Evolutionary conservation across 2,888 invertebrate genomes (phyloP).

Genomic region (Allygus modestus): DNA sequence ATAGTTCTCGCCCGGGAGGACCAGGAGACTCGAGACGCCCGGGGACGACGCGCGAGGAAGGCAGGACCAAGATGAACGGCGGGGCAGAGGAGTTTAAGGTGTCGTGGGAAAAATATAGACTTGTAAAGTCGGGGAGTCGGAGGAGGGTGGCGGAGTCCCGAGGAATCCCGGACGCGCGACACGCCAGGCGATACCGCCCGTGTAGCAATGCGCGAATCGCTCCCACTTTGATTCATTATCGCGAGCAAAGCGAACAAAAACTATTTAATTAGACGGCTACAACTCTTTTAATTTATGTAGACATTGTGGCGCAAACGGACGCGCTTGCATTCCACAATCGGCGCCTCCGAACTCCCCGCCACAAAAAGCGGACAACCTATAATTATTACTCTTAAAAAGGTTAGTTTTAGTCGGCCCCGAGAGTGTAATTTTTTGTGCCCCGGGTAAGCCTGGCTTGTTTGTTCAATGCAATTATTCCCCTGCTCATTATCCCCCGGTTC

Average conservation of each 20-base stretch:
- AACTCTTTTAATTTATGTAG: slow-evolving; percentile 54
- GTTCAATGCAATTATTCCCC: slow-evolving; percentile 55
- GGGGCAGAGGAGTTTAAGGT: slow-evolving; percentile 16
- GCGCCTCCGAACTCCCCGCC: slow-evolving; percentile 48
- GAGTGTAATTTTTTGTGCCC: slow-evolving; percentile 57
- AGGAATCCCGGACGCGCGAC: neutral
- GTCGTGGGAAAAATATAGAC: slow-evolving; percentile 32
- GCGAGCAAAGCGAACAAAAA: slow-evolving; percentile 42
- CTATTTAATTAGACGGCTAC: slow-evolving; percentile 52
- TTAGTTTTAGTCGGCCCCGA: slow-evolving; percentile 50
- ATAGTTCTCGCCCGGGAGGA: neutral
- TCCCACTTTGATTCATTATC: slow-evolving; percentile 16
- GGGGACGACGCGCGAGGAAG: neutral
- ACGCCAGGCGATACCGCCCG: slow-evolving; percentile 37
- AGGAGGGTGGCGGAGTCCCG: neutral
- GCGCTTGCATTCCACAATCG: slow-evolving; percentile 28
- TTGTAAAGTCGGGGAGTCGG: neutral
- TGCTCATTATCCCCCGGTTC: slow-evolving; percentile 31
- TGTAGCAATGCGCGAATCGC: slow-evolving; percentile 42
- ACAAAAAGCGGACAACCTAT: slow-evolving; percentile 41
- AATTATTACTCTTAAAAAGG: slow-evolving; percentile 59
- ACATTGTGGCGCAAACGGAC: slow-evolving; percentile 42
- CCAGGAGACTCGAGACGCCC: neutral
- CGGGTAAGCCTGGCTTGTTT: slow-evolving; percentile 51
- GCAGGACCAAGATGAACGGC: slow-evolving; percentile 28